These are phyloP conservation scores for Corvus moneduloides DNA, from an alignment of 2,113 vertebrate species.

Conservation along the genomic window DNA sequence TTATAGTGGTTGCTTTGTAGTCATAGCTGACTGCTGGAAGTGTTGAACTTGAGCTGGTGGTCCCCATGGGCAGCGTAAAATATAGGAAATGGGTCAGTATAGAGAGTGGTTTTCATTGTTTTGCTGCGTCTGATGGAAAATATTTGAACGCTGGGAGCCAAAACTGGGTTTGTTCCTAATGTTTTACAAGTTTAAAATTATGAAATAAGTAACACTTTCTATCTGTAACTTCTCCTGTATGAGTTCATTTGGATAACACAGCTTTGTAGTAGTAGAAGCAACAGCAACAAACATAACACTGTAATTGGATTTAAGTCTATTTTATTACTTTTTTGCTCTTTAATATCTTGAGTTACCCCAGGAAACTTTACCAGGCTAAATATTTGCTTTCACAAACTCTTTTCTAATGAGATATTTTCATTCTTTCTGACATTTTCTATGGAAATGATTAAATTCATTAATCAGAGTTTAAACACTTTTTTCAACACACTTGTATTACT, in stretches of 20 bases:
- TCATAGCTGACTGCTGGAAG: not conserved
- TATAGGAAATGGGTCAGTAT: not conserved
- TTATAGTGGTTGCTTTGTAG: not conserved
- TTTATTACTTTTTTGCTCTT: not conserved
- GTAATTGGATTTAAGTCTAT: not conserved
- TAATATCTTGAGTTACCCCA: not conserved
- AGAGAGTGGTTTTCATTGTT: not conserved
- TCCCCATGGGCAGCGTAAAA: fast-evolving
- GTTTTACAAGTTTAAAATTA: not conserved
- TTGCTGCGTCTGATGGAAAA: not conserved
- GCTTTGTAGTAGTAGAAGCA: not conserved
- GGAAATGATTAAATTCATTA: slow-evolving; percentile 13
- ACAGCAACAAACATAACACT: not conserved
- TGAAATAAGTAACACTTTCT: not conserved
- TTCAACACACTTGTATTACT: not conserved
- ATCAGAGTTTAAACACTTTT: not conserved
- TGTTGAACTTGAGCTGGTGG: not conserved
- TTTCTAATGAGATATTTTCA: slow-evolving; percentile 17
- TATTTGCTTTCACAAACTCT: slow-evolving; percentile 17
- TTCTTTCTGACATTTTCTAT: slow-evolving; percentile 7
- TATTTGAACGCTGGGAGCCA: not conserved
- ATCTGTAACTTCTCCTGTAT: not conserved
- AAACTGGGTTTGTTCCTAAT: not conserved
- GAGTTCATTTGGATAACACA: not conserved
- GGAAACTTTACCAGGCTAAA: slow-evolving; percentile 10